Percentiles rank a stretch among this genome's conserved stretches.
Evolutionary conservation across 2,113 vertebrate species (phyloP).

Genomic region (Aepyceros melampus): DNA sequence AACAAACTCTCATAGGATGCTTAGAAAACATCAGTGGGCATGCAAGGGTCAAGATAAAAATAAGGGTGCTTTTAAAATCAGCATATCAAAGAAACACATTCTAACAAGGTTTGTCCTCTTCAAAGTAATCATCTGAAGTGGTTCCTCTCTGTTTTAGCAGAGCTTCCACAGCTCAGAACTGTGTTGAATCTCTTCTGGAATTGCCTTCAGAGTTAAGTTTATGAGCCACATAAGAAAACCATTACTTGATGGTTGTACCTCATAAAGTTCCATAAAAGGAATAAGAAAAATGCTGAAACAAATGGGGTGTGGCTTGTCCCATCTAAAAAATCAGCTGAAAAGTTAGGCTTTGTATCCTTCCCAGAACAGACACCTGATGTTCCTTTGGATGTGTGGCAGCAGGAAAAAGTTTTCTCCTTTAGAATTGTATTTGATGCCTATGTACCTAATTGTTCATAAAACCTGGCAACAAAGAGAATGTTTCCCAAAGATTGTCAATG

Average conservation of each 20-base stretch:
- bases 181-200: not conserved
- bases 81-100: not conserved
- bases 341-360: not conserved
- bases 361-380: not conserved
- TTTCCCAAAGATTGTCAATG: not conserved
- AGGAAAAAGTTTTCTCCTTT: not conserved
- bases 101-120: not conserved
- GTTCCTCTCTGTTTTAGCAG: not conserved
- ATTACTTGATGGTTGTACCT: conserved; percentile 43
- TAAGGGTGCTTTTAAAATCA: not conserved
- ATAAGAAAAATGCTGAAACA: conserved; percentile 28
- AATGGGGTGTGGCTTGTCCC: conserved; percentile 25
- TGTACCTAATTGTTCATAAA: not conserved
- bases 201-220: conserved; percentile 36
- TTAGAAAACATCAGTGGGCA: not conserved
- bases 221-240: conserved; percentile 39
- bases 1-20: not conserved
- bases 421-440: not conserved
- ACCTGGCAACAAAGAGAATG: not conserved
- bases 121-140: not conserved
- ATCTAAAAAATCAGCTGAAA: conserved; percentile 22
- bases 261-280: conserved; percentile 17
- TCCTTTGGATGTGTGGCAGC: not conserved
- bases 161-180: not conserved
- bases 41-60: not conserved